A percentile compares a stretch with the other conserved stretches of the same genome.
phyloP scores from a whole-genome alignment of 2,888 invertebrate species.

The Drosophila lacicola region DNA sequence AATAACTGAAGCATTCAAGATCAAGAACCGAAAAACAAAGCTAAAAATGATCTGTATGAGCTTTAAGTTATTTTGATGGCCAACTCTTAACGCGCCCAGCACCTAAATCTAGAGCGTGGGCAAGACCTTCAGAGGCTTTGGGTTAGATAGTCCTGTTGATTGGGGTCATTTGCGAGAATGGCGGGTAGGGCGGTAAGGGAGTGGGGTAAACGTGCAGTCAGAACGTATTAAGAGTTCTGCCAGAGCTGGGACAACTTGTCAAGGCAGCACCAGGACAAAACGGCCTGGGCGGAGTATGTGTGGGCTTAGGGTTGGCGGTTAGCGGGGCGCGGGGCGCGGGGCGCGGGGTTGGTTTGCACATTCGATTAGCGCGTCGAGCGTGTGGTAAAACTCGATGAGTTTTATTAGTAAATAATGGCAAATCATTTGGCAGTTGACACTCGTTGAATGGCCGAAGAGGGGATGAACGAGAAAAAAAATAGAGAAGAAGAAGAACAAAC shows the following conservation, averaged over 20 bases:
- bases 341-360: constrained; percentile 21
- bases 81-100: too few species aligned
- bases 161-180: constrained; percentile 79
- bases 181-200: neutral
- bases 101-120: neutral
- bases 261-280: neutral
- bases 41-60: too few species aligned
- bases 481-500: too few species aligned
- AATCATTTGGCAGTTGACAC: constrained; percentile 84
- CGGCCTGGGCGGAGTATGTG: neutral
- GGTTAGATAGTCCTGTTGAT: constrained; percentile 71
- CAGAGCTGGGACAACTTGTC: constrained; percentile 44
- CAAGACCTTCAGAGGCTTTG: too few species aligned
- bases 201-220: constrained; percentile 72
- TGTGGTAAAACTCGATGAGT: constrained; percentile 76
- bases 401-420: constrained; percentile 84
- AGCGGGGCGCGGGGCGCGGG: too few species aligned
- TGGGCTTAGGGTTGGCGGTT: neutral
- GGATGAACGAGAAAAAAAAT: too few species aligned
- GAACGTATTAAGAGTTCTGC: constrained; percentile 70
- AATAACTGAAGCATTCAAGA: too few species aligned
- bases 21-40: too few species aligned
- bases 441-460: constrained; percentile 54
- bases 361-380: constrained; percentile 68
- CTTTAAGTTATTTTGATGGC: too few species aligned